Evolutionary conservation across 2,797 vertebrate genomes (phyloP).

Genomic region (Bucorvus abyssinicus): DNA sequence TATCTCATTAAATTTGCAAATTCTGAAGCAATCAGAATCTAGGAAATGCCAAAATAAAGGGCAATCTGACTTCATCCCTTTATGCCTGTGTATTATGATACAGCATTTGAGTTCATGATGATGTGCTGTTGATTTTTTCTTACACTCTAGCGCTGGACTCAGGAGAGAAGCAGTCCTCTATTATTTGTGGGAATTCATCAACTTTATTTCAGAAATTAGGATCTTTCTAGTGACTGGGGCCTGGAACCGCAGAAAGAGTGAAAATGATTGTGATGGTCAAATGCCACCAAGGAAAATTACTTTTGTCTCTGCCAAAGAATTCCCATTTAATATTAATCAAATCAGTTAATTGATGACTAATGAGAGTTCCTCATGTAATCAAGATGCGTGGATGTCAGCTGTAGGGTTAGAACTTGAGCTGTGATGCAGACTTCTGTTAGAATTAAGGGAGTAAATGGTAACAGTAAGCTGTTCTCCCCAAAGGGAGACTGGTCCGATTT

Average conservation of each 20-base stretch:
- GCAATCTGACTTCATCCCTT: neutral
- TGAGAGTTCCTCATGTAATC: neutral
- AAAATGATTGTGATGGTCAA: neutral
- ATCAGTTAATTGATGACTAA: neutral
- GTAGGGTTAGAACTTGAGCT: neutral
- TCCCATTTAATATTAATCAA: neutral
- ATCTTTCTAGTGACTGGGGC: neutral
- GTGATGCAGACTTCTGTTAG: neutral
- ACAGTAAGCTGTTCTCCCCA: neutral
- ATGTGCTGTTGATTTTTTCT: neutral
- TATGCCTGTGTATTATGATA: neutral
- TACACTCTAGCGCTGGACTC: neutral
- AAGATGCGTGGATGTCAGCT: neutral
- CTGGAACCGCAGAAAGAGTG: neutral
- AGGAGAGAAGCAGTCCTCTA: neutral
- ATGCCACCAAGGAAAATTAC: neutral
- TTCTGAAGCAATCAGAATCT: neutral
- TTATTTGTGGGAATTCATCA: neutral
- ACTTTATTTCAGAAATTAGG: neutral
- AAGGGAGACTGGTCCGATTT: neutral
- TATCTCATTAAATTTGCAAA: neutral
- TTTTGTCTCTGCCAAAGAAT: neutral
- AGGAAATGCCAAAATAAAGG: neutral
- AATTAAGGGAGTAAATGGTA: neutral
- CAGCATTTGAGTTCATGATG: neutral